Evolutionary conservation across 2,797 vertebrate species (phyloP).

Genomic region (Emys orbicularis): DNA sequence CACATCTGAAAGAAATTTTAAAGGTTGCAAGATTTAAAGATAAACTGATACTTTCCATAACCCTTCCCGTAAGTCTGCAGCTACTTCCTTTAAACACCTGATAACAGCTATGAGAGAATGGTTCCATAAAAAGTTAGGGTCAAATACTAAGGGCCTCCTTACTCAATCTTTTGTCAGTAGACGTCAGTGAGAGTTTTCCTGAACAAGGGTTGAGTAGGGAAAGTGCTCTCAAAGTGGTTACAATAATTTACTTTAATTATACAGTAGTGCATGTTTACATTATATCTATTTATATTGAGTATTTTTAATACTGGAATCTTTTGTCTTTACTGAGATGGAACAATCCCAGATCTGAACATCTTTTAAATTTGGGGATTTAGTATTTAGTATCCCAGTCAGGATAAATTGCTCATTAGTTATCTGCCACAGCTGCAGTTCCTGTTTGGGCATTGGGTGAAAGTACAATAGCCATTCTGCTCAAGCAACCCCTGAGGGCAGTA

Average conservation of each 20-base stretch:
- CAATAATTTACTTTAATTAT: no score
- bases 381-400: neutral
- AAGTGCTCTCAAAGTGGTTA: neutral
- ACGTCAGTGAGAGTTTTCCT: constrained; percentile 33
- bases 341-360: neutral
- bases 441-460: neutral
- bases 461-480: neutral
- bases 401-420: neutral
- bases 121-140: neutral
- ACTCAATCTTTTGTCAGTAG: neutral
- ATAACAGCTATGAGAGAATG: constrained; percentile 6
- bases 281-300: neutral
- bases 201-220: neutral
- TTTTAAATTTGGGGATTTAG: neutral
- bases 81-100: constrained; percentile 37
- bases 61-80: neutral
- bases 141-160: neutral
- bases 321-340: neutral
- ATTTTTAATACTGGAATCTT: neutral
- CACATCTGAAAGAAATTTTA: neutral
- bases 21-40: neutral
- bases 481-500: neutral
- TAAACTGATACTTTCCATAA: neutral
- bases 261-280: neutral
- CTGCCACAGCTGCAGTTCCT: neutral